These are phyloP conservation scores for Pinctada fucata DNA, from an alignment of 2,888 invertebrate genomes.

Conservation along the genomic window DNA sequence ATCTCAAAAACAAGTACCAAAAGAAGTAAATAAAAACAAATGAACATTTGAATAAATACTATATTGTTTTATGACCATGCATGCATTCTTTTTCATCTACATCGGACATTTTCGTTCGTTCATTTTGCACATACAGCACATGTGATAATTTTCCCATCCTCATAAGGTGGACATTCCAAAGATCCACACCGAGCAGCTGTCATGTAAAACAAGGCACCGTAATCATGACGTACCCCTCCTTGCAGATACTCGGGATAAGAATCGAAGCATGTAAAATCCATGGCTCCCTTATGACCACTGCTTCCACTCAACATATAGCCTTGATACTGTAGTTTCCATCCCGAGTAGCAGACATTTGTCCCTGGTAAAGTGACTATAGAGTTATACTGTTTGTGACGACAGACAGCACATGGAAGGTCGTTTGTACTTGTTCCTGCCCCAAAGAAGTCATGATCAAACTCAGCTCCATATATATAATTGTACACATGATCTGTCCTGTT, in stretches of 20 bases:
- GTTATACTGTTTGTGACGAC: background rate
- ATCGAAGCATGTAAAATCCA: conserved; percentile 9
- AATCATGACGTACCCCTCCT: background rate
- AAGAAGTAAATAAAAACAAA: no score
- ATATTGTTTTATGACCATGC: no score
- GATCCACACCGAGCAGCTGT: background rate
- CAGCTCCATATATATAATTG: conserved; percentile 2
- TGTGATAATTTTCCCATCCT: conserved; percentile 2
- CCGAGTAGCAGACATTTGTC: background rate
- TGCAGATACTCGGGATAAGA: background rate
- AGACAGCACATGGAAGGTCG: conserved; percentile 21
- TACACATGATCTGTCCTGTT: no score
- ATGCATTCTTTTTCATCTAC: no score
- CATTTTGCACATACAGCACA: conserved; percentile 24
- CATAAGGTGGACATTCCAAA: no score
- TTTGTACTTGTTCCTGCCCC: background rate
- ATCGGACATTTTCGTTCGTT: no score
- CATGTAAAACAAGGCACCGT: background rate
- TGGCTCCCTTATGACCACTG: background rate
- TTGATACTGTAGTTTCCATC: conserved; percentile 11
- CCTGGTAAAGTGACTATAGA: conserved; percentile 18
- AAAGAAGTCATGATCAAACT: conserved; percentile 3
- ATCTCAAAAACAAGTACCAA: no score
- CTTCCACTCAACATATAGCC: conserved; percentile 1
- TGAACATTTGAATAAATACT: no score